Evolutionary conservation across 2,797 vertebrate genomes (phyloP), one percentile per base, ranked within the genome.

Genomic region (Danio aesculapii): DNA sequence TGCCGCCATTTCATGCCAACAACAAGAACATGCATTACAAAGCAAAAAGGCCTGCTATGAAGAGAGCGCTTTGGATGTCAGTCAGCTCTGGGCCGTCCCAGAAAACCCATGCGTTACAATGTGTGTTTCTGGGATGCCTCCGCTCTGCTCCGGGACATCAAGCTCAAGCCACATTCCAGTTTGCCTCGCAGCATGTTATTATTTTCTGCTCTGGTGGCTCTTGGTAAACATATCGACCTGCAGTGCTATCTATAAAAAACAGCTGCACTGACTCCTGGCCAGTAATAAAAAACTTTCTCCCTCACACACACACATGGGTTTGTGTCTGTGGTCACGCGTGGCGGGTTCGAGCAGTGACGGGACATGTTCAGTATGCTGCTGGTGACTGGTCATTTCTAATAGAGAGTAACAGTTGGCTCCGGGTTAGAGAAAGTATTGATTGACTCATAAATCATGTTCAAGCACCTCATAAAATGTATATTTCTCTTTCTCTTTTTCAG

Each of bases 181-280:
- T 79, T 83, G 87, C 85, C 85, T 88, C 85, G 89, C 79, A 77
- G 87, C 86, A 81, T 90, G 86, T 81, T 87, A 79, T 88, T 91
- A 91, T 91, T 94, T 92, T 91, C 90, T 92, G 91, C 91, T 91
- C 88, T 77, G 85, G 87, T 92, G 89, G 87, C 83, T 91, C 89
- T 90, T 81, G 78, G 85, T 84, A 90, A 88, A 85, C 85, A 91
- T 89, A 90, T 87, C 90, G 88, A 93, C 87, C 86, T 78, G 81
- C 50, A 43, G 55, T 53, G 44, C 84, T 89, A 87, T 88, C 88
- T 85, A 71, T 86, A 82, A 86, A 82, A 81, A 84, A 76, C 88
- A 88, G 89, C 83, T 84, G 86, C 52, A 72, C 76, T 69, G 41
- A 83, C 61, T 79, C 72, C 79, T 12, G 16, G 66, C 67, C 77